Base-by-base conservation (phyloP, 2,888 invertebrate genomes). In the Epinotia ramella region DNA sequence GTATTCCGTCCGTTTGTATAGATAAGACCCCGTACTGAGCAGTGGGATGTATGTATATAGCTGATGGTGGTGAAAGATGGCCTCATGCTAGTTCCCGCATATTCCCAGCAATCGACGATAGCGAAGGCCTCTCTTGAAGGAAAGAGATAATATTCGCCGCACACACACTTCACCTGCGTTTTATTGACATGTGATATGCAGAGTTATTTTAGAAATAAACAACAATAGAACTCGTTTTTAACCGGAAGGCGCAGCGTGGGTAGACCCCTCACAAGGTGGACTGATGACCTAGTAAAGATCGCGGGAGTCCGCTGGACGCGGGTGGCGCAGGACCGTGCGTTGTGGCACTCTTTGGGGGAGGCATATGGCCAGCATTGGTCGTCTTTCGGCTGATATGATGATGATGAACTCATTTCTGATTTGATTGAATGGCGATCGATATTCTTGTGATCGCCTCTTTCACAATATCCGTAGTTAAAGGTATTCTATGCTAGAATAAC, bases 401-500 rank as follows among this genome's bases (percentile, higher is more conserved):
- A 28, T 28, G 24, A 2, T 28, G 24, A 28, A 28, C 24, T 28
- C 24, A 28, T 28, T 28, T 59, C 65, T 20, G 16, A 33, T 59
- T 60, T 28, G 33, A 60, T 9, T 66, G 57, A 64, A 64, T 72
- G 44, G 46, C 40, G 12, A 13, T 59, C 9, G 13, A 59, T 20
- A 20, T 20, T 24, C 59, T 4, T 20, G 62, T 62, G n/a, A 33
- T 62, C 16, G 28, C 6, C 5, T 28, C 16, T 40, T 63, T 12
- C n/a, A 28, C 28, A 60, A 16, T 16, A 24, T 60, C 24, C 20
- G 24, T 40, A 40, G 56, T 53, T 33, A 49, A 18, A 20, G 18
- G 57, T 57, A 63, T 56, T 62, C 24, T 24, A 20, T 40, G 28
- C 49, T 72, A 72, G 64, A 64, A 53, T 20, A 53, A 62, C 18